Conservation (phyloP, 2,797 vertebrate species). For the Darevskia mixta region DNA sequence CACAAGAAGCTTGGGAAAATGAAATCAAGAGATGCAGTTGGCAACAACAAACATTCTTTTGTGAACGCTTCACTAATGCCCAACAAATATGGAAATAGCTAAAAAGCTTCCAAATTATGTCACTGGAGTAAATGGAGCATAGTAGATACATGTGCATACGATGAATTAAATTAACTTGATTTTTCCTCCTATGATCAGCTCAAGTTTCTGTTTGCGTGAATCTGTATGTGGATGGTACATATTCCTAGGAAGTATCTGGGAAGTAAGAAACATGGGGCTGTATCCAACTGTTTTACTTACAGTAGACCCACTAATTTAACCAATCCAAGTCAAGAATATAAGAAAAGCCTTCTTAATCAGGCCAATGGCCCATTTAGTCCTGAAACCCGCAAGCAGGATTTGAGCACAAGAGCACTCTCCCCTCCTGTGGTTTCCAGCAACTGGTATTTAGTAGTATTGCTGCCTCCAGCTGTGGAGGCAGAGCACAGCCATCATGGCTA, state of each 20-base stretch:
- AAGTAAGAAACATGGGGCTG: too few species aligned
- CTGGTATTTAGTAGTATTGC: too few species aligned
- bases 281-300: too few species aligned
- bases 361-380: too few species aligned
- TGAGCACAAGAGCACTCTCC: too few species aligned
- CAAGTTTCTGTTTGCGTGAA: slow-evolving; percentile 8
- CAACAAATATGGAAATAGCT: slow-evolving; percentile 35
- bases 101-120: slow-evolving; percentile 3
- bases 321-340: too few species aligned
- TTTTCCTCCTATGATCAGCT: not conserved
- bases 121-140: slow-evolving; percentile 1
- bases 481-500: too few species aligned
- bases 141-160: slow-evolving; percentile 1
- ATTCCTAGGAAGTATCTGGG: not conserved
- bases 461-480: too few species aligned
- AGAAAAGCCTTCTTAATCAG: too few species aligned
- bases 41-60: not conserved
- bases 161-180: not conserved
- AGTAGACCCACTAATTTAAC: too few species aligned
- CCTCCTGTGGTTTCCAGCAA: too few species aligned
- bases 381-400: too few species aligned
- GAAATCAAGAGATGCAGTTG: slow-evolving; percentile 17
- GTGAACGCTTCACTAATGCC: not conserved
- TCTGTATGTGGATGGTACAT: not conserved
- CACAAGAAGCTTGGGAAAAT: slow-evolving; percentile 2